Conservation (phyloP, 1,140 invertebrate genomes). For the Tetramorium alpestre region DNA sequence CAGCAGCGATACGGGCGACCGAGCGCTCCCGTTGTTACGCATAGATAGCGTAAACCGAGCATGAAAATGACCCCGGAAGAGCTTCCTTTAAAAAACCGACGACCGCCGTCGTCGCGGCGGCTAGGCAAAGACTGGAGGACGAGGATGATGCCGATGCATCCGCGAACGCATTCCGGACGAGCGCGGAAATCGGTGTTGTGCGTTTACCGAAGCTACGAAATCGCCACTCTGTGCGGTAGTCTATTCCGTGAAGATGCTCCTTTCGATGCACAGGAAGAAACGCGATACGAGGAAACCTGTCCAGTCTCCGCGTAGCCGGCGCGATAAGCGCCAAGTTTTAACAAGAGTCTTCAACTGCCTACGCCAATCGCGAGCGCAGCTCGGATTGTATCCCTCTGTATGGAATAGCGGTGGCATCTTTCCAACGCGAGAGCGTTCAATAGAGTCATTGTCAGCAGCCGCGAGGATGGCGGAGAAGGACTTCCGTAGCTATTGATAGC, state of each 20-base stretch:
- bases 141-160: not conserved
- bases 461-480: constrained; percentile 29
- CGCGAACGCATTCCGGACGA: not conserved
- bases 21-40: constrained; percentile 22
- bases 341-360: not conserved
- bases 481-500: constrained; percentile 38
- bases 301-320: not conserved
- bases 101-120: not conserved
- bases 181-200: constrained; percentile 57
- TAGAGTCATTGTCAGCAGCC: constrained; percentile 48
- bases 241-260: constrained; percentile 26
- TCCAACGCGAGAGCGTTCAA: constrained; percentile 22
- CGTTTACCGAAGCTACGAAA: constrained; percentile 40
- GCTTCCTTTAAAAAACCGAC: constrained; percentile 40
- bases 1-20: constrained; percentile 36
- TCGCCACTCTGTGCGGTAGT: constrained; percentile 25
- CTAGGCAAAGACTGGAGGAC: not conserved
- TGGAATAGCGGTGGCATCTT: constrained; percentile 3
- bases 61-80: constrained; percentile 65
- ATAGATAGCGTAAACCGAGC: constrained; percentile 60
- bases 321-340: constrained; percentile 46
- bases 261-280: constrained; percentile 52
- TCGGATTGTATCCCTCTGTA: constrained; percentile 4
- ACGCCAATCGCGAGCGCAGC: not conserved
- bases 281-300: constrained; percentile 28